phyloP scores from a whole-genome alignment of 2,888 invertebrate species.

The Cryptus viduatorius region DNA sequence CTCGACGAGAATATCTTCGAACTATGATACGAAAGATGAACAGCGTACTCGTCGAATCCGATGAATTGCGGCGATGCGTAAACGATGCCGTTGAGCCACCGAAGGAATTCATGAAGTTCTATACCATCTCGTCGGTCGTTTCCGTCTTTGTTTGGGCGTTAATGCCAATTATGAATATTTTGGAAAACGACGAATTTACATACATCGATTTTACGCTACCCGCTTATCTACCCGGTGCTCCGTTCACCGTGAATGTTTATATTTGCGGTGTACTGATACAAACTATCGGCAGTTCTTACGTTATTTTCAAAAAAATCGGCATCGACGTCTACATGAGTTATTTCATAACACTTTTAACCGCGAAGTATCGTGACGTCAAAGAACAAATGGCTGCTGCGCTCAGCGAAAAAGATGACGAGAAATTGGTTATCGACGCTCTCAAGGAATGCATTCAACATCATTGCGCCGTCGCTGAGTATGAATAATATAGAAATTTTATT shows the following conservation, averaged over 20 bases:
- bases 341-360: conserved; percentile 70
- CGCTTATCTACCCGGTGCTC: conserved; percentile 66
- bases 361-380: conserved; percentile 73
- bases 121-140: conserved; percentile 46
- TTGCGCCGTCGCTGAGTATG: conserved; percentile 51
- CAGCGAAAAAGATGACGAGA: neutral
- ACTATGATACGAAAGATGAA: conserved; percentile 70
- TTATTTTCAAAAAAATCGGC: conserved; percentile 68
- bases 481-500: neutral
- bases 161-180: conserved; percentile 57
- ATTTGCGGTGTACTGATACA: conserved; percentile 59
- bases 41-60: conserved; percentile 49
- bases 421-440: conserved; percentile 12
- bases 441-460: conserved; percentile 54
- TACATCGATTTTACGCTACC: conserved; percentile 71
- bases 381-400: conserved; percentile 64
- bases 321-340: conserved; percentile 74
- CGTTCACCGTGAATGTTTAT: conserved; percentile 65
- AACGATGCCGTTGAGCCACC: conserved; percentile 64
- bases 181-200: conserved; percentile 65
- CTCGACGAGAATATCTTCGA: conserved; percentile 55
- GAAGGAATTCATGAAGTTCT: conserved; percentile 68
- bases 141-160: conserved; percentile 64
- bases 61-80: conserved; percentile 57
- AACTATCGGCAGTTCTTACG: conserved; percentile 42